phyloP scores from a whole-genome alignment of 2,113 vertebrate species.

The Progne subis region DNA sequence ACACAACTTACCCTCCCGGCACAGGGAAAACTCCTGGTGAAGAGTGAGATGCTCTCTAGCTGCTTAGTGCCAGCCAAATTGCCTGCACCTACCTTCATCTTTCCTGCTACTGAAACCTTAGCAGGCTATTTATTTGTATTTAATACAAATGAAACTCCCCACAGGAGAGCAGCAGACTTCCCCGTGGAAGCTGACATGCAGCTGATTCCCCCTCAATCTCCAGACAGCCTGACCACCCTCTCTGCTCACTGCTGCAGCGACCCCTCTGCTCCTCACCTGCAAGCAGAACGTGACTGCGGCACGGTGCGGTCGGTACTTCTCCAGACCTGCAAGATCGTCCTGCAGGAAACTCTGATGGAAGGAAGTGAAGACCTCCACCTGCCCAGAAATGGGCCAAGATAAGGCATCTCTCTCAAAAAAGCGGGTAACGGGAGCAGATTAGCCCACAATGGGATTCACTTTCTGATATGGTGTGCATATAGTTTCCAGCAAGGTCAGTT shows the following conservation, averaged over 20 bases:
- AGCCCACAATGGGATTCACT: not conserved
- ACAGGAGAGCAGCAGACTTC: not conserved
- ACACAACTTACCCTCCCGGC: not conserved
- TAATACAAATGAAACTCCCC: not conserved
- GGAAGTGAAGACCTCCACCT: not conserved
- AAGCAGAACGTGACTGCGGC: fast-evolving
- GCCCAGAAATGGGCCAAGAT: not conserved
- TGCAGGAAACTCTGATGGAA: not conserved
- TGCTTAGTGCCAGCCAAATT: not conserved
- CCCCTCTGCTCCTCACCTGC: not conserved
- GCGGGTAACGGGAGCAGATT: not conserved
- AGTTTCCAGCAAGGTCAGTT: not conserved
- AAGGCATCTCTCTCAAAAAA: not conserved
- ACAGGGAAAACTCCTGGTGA: not conserved
- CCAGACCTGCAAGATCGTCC: not conserved
- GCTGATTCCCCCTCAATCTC: not conserved
- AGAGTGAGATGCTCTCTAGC: not conserved
- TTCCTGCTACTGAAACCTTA: not conserved
- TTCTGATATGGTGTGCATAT: not conserved
- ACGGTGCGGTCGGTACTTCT: fast-evolving
- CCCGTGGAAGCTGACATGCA: not conserved
- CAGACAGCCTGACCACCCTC: not conserved
- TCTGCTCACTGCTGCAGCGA: fast-evolving
- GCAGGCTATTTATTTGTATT: not conserved
- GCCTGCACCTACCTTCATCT: not conserved